These are phyloP conservation scores for Ia io DNA, from an alignment of 2,113 vertebrate species.

Conservation along the genomic window DNA sequence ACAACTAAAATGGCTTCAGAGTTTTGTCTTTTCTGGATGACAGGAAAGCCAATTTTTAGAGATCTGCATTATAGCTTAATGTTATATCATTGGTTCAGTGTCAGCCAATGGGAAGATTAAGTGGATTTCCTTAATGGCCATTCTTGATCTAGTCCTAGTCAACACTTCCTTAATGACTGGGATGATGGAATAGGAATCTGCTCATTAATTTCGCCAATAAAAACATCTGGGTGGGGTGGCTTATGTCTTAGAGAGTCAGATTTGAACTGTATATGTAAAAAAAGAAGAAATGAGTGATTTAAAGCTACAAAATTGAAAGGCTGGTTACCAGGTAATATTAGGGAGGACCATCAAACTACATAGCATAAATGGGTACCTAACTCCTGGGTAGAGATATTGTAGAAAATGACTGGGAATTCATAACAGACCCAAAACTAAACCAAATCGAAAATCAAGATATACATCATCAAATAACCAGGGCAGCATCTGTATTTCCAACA, in stretches of 20 bases:
- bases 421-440: neutral
- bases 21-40: conserved; percentile 22
- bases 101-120: conserved; percentile 51
- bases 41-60: conserved; percentile 47
- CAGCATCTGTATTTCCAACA: neutral
- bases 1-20: neutral
- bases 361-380: neutral
- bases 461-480: conserved; percentile 5
- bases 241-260: neutral
- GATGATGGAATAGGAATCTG: conserved; percentile 17
- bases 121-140: conserved; percentile 36
- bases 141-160: neutral
- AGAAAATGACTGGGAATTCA: neutral
- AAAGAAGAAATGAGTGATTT: neutral
- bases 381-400: conserved; percentile 5
- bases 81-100: conserved; percentile 27
- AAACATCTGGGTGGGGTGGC: conserved; percentile 2
- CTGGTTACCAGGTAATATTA: neutral
- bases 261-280: neutral
- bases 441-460: conserved; percentile 27
- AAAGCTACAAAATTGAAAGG: conserved; percentile 7
- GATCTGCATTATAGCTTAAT: conserved; percentile 32
- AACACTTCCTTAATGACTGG: conserved; percentile 34
- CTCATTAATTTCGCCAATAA: conserved; percentile 33
- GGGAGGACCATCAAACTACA: neutral